Evolutionary conservation across 2,113 vertebrate species (phyloP).

Genomic region (Scomber scombrus): DNA sequence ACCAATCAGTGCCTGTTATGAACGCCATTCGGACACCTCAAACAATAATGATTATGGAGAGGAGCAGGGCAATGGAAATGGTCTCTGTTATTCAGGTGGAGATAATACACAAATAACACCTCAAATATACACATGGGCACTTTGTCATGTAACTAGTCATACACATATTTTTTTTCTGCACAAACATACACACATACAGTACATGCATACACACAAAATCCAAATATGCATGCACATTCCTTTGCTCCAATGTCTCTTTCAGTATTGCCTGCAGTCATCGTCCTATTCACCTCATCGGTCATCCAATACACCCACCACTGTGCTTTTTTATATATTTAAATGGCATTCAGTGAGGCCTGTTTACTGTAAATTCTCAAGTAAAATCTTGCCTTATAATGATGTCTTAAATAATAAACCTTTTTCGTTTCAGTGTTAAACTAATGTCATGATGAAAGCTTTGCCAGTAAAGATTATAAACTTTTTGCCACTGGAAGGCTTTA

Average conservation of each 20-base stretch:
- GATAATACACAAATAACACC: slow-evolving; percentile 50
- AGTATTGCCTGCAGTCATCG: slow-evolving; percentile 28
- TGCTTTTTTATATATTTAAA: slow-evolving; percentile 25
- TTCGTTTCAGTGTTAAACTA: background rate
- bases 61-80: slow-evolving; percentile 85
- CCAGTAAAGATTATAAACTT: background rate
- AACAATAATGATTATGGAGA: slow-evolving; percentile 86
- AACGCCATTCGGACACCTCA: slow-evolving; percentile 86
- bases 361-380: slow-evolving; percentile 62
- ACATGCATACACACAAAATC: background rate
- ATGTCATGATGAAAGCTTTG: background rate
- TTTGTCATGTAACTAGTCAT: slow-evolving; percentile 17
- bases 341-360: slow-evolving; percentile 2
- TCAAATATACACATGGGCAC: slow-evolving; percentile 23
- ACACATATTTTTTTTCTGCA: slow-evolving; percentile 8
- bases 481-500: background rate
- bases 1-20: slow-evolving; percentile 92
- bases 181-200: background rate
- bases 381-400: background rate
- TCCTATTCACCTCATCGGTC: slow-evolving; percentile 24
- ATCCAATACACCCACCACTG: slow-evolving; percentile 7
- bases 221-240: slow-evolving; percentile 7
- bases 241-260: slow-evolving; percentile 17
- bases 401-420: background rate
- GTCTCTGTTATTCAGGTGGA: slow-evolving; percentile 94